phyloP scores from a whole-genome alignment of 2,888 invertebrate species.

The Ophion ellenae region DNA sequence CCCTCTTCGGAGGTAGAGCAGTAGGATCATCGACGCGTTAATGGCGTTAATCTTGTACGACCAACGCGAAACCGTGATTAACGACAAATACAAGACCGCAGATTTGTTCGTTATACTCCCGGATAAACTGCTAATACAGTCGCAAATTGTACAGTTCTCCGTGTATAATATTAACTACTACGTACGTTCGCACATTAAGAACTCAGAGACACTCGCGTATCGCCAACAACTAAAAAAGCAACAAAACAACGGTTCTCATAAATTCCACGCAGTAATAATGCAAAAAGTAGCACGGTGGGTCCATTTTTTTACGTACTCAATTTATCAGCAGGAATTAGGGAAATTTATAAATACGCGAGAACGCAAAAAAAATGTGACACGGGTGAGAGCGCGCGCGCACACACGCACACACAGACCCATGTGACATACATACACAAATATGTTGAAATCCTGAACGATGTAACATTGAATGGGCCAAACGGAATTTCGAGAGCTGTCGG shows the following conservation, averaged over 20 bases:
- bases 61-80: slow-evolving; percentile 71
- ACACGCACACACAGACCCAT: not conserved
- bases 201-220: not conserved
- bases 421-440: not conserved
- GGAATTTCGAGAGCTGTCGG: slow-evolving; percentile 14
- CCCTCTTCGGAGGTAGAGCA: slow-evolving; percentile 6
- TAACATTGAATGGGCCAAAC: not conserved
- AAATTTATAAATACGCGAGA: not conserved
- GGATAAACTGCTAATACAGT: slow-evolving; percentile 56
- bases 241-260: not conserved
- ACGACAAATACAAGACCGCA: slow-evolving; percentile 68
- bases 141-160: slow-evolving; percentile 40
- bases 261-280: not conserved
- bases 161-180: slow-evolving; percentile 1
- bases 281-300: not conserved
- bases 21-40: slow-evolving; percentile 71
- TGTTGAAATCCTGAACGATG: not conserved
- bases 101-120: slow-evolving; percentile 63
- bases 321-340: slow-evolving; percentile 17
- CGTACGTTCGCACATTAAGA: not conserved
- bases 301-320: slow-evolving; percentile 22
- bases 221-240: not conserved
- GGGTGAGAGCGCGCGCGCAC: not conserved
- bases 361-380: slow-evolving; percentile 5
- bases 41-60: slow-evolving; percentile 77